Base-by-base conservation (phyloP, 1,140 invertebrate species). In the Tenebrio molitor region DNA sequence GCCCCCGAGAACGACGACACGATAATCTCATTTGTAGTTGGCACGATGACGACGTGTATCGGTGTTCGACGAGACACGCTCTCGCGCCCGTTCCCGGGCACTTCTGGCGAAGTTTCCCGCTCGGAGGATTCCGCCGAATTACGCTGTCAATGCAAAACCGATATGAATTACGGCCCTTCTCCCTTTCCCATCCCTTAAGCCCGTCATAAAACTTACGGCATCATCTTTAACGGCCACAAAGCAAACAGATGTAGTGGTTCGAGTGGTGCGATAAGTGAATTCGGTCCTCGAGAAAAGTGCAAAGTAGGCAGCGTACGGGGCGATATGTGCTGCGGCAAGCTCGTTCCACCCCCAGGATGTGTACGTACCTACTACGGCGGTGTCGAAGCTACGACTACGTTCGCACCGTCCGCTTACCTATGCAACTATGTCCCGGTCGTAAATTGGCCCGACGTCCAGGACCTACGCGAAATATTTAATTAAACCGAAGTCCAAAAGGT, bases 21-120 rank as follows among this genome's bases (percentile, higher is more conserved):
- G 50, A 58, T 58, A 58, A 58, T 58, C 50, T 58, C 50, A 25
- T 58, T 58, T 58, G 50, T 58, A 58, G 50, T 58, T 58, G 21
- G 21, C 21, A 58, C 29, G 29, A 58, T 29, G 50, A 58, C 50
- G 29, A 6, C 19, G 21, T 58, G 50, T 58, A 58, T 58, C 29
- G 50, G 50, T 58, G 50, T 29, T 29, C 29, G 29, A 58, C 50
- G 50, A 58, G 50, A 29, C 50, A 58, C 29, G 50, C 50, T 29
- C 50, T 33, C n/a, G 10, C 23, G 50, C 50, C 15, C 23, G 50
- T 58, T 58, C 23, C 50, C 21, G 14, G 23, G 23, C 50, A 58
- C 8, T 58, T 58, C n/a, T 12, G n/a, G 7, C 6, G 12, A 39
- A 12, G 6, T 39, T 39, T 25, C 21, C 23, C 12, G 50, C 12